A percentile compares a stretch with the other conserved stretches of the same genome.
These are phyloP conservation scores for Lagocephalus sceleratus DNA, from an alignment of 2,797 vertebrate species.

Conservation along the genomic window DNA sequence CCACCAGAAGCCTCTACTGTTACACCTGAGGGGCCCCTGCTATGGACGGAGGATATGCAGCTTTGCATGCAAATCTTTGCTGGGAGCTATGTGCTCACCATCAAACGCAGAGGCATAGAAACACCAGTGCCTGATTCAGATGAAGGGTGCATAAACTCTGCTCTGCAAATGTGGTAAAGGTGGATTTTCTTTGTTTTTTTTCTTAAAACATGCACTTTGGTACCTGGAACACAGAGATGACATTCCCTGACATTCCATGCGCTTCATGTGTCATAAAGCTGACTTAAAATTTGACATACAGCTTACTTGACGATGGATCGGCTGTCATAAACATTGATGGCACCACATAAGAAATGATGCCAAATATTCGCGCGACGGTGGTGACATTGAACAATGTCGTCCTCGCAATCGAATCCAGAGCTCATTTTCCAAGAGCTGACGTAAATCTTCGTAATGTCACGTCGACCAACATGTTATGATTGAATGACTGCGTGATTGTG, in stretches of 20 bases:
- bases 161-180: constrained; percentile 55
- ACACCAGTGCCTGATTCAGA: constrained; percentile 58
- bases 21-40: constrained; percentile 60
- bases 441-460: constrained; percentile 71
- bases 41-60: constrained; percentile 59
- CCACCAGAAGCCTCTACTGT: constrained; percentile 52
- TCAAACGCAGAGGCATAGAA: constrained; percentile 47
- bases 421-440: constrained; percentile 67
- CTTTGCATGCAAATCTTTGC: constrained; percentile 66
- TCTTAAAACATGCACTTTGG: constrained; percentile 36
- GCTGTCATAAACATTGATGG: constrained; percentile 69
- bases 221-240: constrained; percentile 51
- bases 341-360: constrained; percentile 68
- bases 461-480: constrained; percentile 65
- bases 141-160: constrained; percentile 42
- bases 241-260: constrained; percentile 67
- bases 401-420: constrained; percentile 59
- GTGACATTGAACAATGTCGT: constrained; percentile 76
- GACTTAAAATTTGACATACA: constrained; percentile 69
- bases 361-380: constrained; percentile 63
- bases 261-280: constrained; percentile 69
- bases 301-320: constrained; percentile 69
- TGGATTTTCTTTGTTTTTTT: constrained; percentile 40
- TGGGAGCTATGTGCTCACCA: constrained; percentile 33
- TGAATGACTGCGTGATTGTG: constrained; percentile 56